Evolutionary conservation across 92 coral and sea anemone genomes (phyloP).

Genomic region (Umimayanthus chanpuru): DNA sequence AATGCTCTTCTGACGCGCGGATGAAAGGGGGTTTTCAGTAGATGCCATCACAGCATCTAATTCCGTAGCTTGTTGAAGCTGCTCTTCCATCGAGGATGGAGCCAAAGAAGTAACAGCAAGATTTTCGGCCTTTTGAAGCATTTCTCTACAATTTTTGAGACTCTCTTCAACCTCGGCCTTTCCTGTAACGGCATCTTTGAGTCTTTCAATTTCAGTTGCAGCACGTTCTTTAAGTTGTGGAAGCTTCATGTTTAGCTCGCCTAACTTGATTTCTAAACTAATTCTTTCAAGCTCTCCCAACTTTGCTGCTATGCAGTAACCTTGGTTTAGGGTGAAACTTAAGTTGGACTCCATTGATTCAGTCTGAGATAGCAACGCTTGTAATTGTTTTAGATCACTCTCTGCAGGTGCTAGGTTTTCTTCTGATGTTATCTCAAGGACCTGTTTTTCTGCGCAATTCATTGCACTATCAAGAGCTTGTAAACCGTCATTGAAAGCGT

Average conservation of each 20-base stretch:
- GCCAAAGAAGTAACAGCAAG: conserved; percentile 27
- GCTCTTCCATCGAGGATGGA: conserved; percentile 48
- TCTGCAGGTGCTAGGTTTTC: conserved; percentile 35
- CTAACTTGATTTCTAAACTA: conserved; percentile 44
- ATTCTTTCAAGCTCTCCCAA: conserved; percentile 9
- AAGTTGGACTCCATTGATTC: conserved; percentile 17
- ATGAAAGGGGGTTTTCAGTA: conserved; percentile 55
- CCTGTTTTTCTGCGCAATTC: conserved; percentile 6
- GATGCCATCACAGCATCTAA: conserved; percentile 46
- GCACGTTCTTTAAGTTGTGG: conserved; percentile 63
- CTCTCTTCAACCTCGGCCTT: conserved; percentile 55
- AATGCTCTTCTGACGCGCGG: conserved; percentile 47
- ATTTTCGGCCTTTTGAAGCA: conserved; percentile 59
- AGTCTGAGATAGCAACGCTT: conserved; percentile 17
- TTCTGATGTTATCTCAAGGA: conserved; percentile 3
- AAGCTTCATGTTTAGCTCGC: conserved; percentile 61
- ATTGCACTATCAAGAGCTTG: conserved; percentile 15
- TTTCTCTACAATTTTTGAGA: conserved; percentile 60
- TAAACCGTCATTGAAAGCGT: conserved; percentile 35
- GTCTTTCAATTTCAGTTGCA: conserved; percentile 48
- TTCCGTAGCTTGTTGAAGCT: conserved; percentile 50
- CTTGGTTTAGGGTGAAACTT: conserved; percentile 23
- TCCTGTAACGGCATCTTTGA: conserved; percentile 51
- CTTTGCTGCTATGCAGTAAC: conserved; percentile 36
- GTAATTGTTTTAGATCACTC: conserved; percentile 35